Evolutionary conservation across 2,797 vertebrate genomes (phyloP), one percentile per base, ranked within the genome.

Genomic region (Echeneis naucrates): DNA sequence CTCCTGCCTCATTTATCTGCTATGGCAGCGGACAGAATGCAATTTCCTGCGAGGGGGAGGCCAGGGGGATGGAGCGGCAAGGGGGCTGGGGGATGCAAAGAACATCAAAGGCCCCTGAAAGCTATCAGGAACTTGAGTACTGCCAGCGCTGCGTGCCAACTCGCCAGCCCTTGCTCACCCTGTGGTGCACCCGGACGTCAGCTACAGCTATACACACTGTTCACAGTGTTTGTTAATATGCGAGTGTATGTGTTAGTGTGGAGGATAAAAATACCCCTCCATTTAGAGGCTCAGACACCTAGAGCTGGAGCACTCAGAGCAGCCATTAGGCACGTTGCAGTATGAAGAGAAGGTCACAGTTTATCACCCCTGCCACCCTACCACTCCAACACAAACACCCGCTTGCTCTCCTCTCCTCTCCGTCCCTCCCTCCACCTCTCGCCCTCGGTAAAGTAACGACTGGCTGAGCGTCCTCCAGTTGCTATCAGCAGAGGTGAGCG

Each of bases 21-120:
- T 81, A 84, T 93, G 92, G 90, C 93, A 84, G 92, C 83, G 88
- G 91, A 93, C 91, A 84, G 83, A 91, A 90, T 92, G 90, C 92
- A 92, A 79, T 95, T 96, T 96, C 93, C 94, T 94, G 89, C 92
- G 68, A 87, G 91, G 94, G 88, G 89, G 92, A 89, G 92, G 88
- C 86, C 68, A 13, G 78, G 73, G 84, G 81, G 77, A 65, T 56
- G 74, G 79, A 68, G 77, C 17, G 67, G 71, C 30, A 72, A 45
- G 78, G 85, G 75, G 89, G 86, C 70, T 59, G 89, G 80, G 85
- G 89, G 90, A 88, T 89, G 92, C 89, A 81, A 81, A 72, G 86
- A 90, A 95, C 93, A 94, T 95, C 94, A 95, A 95, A 95, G 94
- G 78, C 70, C 51, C 72, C 89, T 89, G 85, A 26, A 67, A 92